Evolutionary conservation across 2,888 invertebrate species (phyloP).

Genomic region (Drosophila subsilvestris): DNA sequence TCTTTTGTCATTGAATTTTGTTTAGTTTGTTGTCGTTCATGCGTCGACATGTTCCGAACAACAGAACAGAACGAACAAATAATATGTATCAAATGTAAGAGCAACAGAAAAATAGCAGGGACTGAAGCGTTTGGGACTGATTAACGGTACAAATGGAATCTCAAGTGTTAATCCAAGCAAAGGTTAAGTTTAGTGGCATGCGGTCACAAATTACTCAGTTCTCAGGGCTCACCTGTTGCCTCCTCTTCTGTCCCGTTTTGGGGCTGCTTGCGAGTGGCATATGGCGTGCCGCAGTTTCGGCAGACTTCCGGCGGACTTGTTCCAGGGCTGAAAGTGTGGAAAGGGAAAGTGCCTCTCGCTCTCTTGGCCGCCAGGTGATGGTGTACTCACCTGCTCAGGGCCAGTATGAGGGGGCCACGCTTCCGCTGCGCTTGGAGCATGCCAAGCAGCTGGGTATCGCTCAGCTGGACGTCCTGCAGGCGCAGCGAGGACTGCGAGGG

Average conservation of each 20-base stretch:
- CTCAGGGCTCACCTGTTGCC: constrained; percentile 23
- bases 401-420: constrained; percentile 77
- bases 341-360: constrained; percentile 1
- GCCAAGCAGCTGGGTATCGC: constrained; percentile 67
- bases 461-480: constrained; percentile 67
- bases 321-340: constrained; percentile 13
- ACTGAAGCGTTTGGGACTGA: no score
- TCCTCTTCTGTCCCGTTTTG: constrained; percentile 39
- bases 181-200: background rate
- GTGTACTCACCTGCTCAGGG: constrained; percentile 78
- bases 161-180: constrained; percentile 15
- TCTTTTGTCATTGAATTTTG: constrained; percentile 45
- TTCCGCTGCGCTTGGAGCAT: constrained; percentile 70
- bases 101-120: no score
- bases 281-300: constrained; percentile 69
- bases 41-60: constrained; percentile 51
- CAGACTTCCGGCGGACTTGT: constrained; percentile 39
- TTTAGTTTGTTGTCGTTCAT: constrained; percentile 67
- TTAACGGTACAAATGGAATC: background rate
- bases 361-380: background rate
- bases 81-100: no score
- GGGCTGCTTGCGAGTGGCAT: constrained; percentile 37
- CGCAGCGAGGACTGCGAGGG: constrained; percentile 66
- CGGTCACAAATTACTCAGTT: background rate
- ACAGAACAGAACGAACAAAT: constrained; percentile 3